phyloP scores from a whole-genome alignment of 2,113 vertebrate genomes.

The Baryphthengus martii region DNA sequence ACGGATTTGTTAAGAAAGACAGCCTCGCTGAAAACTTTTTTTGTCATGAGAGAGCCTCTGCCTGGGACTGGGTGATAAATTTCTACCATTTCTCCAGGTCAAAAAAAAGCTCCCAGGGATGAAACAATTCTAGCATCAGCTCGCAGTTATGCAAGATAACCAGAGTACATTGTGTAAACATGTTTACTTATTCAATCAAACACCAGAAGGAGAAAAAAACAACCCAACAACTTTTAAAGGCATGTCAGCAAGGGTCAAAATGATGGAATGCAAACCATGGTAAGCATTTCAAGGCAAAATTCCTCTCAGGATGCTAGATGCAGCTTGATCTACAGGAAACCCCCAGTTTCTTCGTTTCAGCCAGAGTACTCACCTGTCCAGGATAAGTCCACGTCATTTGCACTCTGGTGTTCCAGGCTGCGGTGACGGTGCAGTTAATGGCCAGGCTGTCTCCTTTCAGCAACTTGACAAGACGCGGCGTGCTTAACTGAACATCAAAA shows the following conservation, averaged over 20 bases:
- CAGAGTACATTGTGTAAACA: constrained; percentile 2
- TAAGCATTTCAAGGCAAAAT: background rate
- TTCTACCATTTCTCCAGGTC: constrained; percentile 15
- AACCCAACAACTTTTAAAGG: constrained; percentile 20
- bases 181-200: constrained; percentile 41
- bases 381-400: constrained; percentile 90
- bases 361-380: constrained; percentile 79
- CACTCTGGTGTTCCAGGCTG: constrained; percentile 89
- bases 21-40: background rate
- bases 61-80: constrained; percentile 36
- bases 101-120: constrained; percentile 16
- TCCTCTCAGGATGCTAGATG: background rate
- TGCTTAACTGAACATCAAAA: constrained; percentile 81
- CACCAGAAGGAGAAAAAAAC: background rate
- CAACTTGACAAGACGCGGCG: constrained; percentile 73
- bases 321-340: background rate
- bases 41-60: constrained; percentile 26
- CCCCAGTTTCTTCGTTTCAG: background rate
- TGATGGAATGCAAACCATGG: background rate
- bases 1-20: constrained; percentile 14
- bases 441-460: constrained; percentile 79
- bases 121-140: background rate
- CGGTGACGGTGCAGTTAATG: constrained; percentile 87
- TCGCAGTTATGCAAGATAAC: background rate
- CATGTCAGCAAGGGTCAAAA: constrained; percentile 24